phyloP scores from a whole-genome alignment of 2,888 invertebrate species.

The Iphiclides podalirius region DNA sequence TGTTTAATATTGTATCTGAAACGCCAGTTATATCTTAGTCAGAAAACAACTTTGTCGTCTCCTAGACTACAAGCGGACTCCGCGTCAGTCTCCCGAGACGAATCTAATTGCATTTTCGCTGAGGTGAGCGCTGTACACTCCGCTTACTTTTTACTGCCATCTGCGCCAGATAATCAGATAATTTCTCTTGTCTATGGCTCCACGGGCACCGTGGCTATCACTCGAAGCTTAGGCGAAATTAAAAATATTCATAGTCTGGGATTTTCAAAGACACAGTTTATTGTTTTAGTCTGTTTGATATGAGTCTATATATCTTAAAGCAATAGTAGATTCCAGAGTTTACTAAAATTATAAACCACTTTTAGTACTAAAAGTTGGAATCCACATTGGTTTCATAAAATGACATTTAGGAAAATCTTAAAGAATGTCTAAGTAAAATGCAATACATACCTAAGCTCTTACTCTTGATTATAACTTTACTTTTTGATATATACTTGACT shows the following conservation, averaged over 20 bases:
- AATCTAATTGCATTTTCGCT: conserved; percentile 75
- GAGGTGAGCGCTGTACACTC: conserved; percentile 61
- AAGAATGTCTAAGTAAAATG: too few relatives aligned
- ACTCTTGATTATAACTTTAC: too few relatives aligned
- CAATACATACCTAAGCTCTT: too few relatives aligned
- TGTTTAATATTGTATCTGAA: too few relatives aligned
- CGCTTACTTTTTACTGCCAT: conserved; percentile 58
- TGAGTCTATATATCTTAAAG: too few relatives aligned
- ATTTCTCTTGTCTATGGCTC: conserved; percentile 34
- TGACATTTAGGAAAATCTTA: too few relatives aligned
- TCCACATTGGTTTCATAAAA: too few relatives aligned
- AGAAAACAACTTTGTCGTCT: conserved; percentile 23
- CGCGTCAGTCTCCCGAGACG: conserved; percentile 64
- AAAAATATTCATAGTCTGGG: conserved; percentile 17
- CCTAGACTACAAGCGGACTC: conserved; percentile 41
- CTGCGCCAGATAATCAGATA: conserved; percentile 48
- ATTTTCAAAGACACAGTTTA: background rate
- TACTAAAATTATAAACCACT: too few relatives aligned
- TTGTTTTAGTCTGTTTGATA: background rate
- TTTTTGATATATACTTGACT: too few relatives aligned
- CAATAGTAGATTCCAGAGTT: too few relatives aligned
- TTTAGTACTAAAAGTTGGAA: too few relatives aligned
- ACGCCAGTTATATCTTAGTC: too few relatives aligned
- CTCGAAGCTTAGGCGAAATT: conserved; percentile 19
- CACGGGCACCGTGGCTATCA: conserved; percentile 5